A percentile compares a stretch with the other conserved stretches of the same genome.
phyloP scores from a whole-genome alignment of 2,888 invertebrate genomes.

The Drosophila seclusa region DNA sequence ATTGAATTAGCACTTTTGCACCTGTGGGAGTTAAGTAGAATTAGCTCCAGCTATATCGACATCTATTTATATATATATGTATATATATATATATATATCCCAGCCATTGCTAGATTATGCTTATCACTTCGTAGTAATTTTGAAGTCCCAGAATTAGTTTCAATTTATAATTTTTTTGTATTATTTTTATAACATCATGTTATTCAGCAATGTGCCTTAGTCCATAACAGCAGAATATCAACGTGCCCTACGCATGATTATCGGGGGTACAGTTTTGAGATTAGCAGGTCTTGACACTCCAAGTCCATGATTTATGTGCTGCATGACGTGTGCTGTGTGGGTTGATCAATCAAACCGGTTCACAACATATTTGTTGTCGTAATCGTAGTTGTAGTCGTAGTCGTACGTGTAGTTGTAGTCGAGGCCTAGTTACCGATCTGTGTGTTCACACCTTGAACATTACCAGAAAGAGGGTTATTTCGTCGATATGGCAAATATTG shows the following conservation, averaged over 20 bases:
- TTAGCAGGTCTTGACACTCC: constrained; percentile 61
- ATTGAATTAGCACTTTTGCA: neutral
- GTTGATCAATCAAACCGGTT: constrained; percentile 57
- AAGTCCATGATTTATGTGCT: constrained; percentile 60
- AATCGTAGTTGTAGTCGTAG: neutral
- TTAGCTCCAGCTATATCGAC: neutral
- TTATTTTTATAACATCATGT: neutral
- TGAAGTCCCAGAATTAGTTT: neutral
- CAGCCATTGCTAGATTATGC: neutral
- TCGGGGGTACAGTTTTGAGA: constrained; percentile 63
- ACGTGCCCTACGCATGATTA: constrained; percentile 54
- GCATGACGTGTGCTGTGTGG: constrained; percentile 21
- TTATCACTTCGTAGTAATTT: neutral
- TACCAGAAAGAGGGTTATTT: constrained; percentile 6
- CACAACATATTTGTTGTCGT: constrained; percentile 2
- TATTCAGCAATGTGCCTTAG: neutral
- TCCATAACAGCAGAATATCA: constrained; percentile 10
- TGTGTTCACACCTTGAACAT: constrained; percentile 20
- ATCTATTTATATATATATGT: neutral
- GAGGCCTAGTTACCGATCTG: constrained; percentile 32
- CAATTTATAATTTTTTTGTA: neutral
- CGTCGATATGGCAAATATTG: constrained; percentile 20
- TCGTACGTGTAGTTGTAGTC: neutral
- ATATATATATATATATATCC: too few species aligned
- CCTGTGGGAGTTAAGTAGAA: neutral